phyloP scores from a whole-genome alignment of 1,140 invertebrate species.

The Octopus sinensis region DNA sequence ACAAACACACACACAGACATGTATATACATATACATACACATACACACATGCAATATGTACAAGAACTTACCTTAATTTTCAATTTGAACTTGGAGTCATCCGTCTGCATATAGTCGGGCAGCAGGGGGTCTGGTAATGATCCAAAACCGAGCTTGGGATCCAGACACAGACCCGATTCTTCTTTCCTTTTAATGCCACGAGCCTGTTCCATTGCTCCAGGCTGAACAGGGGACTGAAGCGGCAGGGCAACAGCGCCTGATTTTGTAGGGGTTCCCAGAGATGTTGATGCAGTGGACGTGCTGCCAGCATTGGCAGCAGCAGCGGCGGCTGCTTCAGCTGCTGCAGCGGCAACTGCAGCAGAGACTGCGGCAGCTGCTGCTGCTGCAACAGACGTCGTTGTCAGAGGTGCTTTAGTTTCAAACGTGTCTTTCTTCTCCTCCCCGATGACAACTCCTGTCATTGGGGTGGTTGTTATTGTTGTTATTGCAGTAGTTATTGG shows the following conservation, averaged over 20 bases:
- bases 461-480: too few relatives aligned
- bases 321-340: background rate
- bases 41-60: too few relatives aligned
- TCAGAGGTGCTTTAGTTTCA: too few relatives aligned
- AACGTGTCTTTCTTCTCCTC: too few relatives aligned
- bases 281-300: background rate
- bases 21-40: too few relatives aligned
- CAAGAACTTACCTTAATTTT: constrained; percentile 16
- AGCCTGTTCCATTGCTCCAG: background rate
- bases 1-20: too few relatives aligned
- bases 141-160: background rate
- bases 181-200: background rate
- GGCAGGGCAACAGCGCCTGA: background rate
- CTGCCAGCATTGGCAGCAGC: background rate
- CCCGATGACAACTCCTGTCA: too few relatives aligned
- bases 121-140: background rate
- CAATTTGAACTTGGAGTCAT: constrained; percentile 11
- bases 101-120: background rate
- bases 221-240: background rate
- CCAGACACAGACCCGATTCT: constrained; percentile 6
- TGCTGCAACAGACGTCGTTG: background rate
- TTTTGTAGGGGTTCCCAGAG: background rate
- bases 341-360: constrained; percentile 1
- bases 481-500: too few relatives aligned
- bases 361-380: background rate